Conservation (phyloP, 2,797 vertebrate species). For the Allobates femoralis region DNA sequence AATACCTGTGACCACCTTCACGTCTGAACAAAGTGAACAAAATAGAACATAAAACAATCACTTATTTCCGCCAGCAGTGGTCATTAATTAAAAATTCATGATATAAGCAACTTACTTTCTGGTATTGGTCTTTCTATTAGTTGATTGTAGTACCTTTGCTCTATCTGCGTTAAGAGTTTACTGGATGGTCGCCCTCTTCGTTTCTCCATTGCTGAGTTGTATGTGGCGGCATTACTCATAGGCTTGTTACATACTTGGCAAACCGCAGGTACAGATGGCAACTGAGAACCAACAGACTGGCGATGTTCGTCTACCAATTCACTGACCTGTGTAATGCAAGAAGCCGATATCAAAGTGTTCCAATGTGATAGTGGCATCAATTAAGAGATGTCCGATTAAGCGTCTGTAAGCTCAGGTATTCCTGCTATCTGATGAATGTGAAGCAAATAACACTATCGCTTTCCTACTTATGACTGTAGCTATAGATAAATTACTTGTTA, state of each 20-base stretch:
- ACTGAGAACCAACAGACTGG: conserved; percentile 63
- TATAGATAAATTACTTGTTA: background rate
- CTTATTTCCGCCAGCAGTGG: background rate
- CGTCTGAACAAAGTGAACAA: background rate
- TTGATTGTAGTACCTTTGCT: conserved; percentile 92
- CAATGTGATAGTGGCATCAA: background rate
- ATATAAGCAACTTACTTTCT: conserved; percentile 75
- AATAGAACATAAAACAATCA: background rate
- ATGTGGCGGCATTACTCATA: conserved; percentile 49
- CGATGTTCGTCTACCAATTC: conserved; percentile 56
- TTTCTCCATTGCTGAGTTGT: conserved; percentile 76
- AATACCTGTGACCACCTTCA: background rate
- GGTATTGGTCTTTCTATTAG: conserved; percentile 90
- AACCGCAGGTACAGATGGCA: conserved; percentile 70
- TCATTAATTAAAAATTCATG: no score
- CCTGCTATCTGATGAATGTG: background rate
- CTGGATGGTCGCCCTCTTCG: conserved; percentile 89
- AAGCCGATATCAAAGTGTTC: background rate
- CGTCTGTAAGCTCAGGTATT: background rate
- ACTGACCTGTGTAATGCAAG: conserved; percentile 30
- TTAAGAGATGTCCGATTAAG: background rate
- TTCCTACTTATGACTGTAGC: background rate
- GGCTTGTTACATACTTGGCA: conserved; percentile 64
- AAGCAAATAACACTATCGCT: no score
- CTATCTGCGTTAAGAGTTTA: conserved; percentile 89